Base-by-base conservation (phyloP, 2,113 vertebrate species). In the Lepus europaeus region DNA sequence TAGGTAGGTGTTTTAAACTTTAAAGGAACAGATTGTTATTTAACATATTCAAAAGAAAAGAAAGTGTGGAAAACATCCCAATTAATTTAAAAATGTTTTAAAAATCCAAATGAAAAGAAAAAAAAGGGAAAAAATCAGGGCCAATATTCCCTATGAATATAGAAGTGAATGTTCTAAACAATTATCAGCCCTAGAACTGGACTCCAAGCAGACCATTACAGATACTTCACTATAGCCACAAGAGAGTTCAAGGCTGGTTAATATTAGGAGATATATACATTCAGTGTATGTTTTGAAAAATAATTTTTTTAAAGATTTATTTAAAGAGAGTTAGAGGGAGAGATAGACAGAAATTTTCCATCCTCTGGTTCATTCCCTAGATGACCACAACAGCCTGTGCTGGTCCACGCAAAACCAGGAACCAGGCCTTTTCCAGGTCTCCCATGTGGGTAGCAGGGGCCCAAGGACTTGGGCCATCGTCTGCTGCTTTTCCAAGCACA, bases 1-100 rank as follows among this genome's bases (percentile, higher is more conserved):
- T 17, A 85, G 45, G 72, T 80, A 80, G 59, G 9, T 87, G 84
- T 89, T 70, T 90, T 83, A 87, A 96, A 83, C 56, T 89, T 88
- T 31, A 66, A 78, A 79, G 70, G 49, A 84, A 76, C 31, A 96
- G 66, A 72, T 93, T 82, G 29, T 56, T 95, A 36, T 49, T 92
- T 93, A 74, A 92, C 78, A n/a, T 89, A 22, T 80, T 90, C 45
- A 70, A 84, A 59, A 93, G 33, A n/a, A 89, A 31, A 87, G 27
- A 92, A 63, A 94, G 79, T 33, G 74, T 70, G 23, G 70, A 92
- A 81, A 69, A 2, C 3, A 66, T 69, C 29, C 51, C 36, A 73
- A 53, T 92, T 85, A 64, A 79, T 78, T 92, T 87, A 86, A 27
- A 51, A 92, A 80, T 80, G 77, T 23, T 91, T 81, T 66, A 31